Base-by-base conservation (phyloP, 2,113 vertebrate genomes). In the Empidonax traillii region DNA sequence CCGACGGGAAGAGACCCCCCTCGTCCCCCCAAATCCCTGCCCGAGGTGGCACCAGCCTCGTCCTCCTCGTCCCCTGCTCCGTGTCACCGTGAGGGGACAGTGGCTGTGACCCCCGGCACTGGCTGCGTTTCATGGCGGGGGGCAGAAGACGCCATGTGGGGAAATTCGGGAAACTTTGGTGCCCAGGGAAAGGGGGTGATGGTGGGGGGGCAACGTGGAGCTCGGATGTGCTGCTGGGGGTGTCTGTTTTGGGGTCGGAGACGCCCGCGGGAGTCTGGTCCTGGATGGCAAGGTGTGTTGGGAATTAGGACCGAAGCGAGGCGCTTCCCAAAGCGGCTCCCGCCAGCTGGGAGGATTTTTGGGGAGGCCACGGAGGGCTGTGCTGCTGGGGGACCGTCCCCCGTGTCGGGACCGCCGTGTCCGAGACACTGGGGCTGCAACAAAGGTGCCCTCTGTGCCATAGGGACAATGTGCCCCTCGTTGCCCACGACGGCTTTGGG, bases 391-490 rank as follows among this genome's bases (percentile, higher is more conserved):
- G 12, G n/a, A 21, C 73, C 66, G 44, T 30, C 27, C 27, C 61
- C n/a, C 3, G 15, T 4, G 65, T 24, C 58, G n/a, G 25, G 51
- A 66, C 71, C 17, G 59, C 55, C 4, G 9, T 3, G 58, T 12
- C 68, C 3, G 12, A 76, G 61, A 49, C 86, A 20, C 6, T 4
- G 61, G 56, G 37, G 21, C n/a, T 19, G 79, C 41, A 44, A 25
- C 67, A 72, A n/a, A 88, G 92, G 89, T 83, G 87, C 52, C 95
- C 92, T 76, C 76, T 43, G 67, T 55, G 72, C 59, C 63, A 59
- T 37, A 2, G 89, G 62, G 52, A 53, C 14, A 6, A 5, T 16
- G 65, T 21, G 35, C 77, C 56, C 55, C 25, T 9, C 0, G 8
- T 49, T 63, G 39, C 46, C 78, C 58, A 33, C 8, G 1, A 52